Percentiles rank a stretch among this genome's conserved stretches.
Evolutionary conservation across 1,140 invertebrate species (phyloP).

Genomic region (Pseudomyrmex pallidus): DNA sequence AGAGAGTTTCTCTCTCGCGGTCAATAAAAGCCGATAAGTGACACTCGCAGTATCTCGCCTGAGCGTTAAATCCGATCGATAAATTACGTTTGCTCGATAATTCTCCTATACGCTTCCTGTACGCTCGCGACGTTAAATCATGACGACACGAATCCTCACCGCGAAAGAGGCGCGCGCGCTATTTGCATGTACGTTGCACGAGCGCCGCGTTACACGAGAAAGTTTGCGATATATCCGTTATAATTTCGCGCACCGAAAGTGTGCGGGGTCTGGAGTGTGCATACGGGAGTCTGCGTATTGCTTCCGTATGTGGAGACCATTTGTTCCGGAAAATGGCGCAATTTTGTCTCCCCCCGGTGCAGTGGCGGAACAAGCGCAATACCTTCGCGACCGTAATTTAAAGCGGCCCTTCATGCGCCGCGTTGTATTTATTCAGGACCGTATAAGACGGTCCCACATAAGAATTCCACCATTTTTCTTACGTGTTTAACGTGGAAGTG

Average conservation of each 20-base stretch:
- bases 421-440: constrained; percentile 68
- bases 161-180: constrained; percentile 45
- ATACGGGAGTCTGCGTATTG: constrained; percentile 61
- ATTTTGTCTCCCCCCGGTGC: constrained; percentile 69
- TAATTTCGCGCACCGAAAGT: constrained; percentile 68
- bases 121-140: constrained; percentile 51
- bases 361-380: constrained; percentile 65
- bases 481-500: constrained; percentile 11
- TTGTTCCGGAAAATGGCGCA: constrained; percentile 75
- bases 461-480: constrained; percentile 39
- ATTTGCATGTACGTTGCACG: constrained; percentile 30
- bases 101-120: background rate
- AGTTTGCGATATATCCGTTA: constrained; percentile 75
- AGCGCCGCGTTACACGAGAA: constrained; percentile 56
- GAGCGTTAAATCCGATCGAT: constrained; percentile 9
- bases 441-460: constrained; percentile 12
- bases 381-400: constrained; percentile 69
- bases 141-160: background rate
- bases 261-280: background rate
- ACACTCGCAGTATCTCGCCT: constrained; percentile 42
- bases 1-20: background rate
- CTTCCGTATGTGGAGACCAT: constrained; percentile 71
- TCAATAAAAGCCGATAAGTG: constrained; percentile 32
- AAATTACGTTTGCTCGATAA: constrained; percentile 27
- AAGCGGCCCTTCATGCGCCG: constrained; percentile 63